These are phyloP conservation scores for Caenorhabditis sinica DNA, from an alignment of 2,888 invertebrate genomes.

Conservation along the genomic window DNA sequence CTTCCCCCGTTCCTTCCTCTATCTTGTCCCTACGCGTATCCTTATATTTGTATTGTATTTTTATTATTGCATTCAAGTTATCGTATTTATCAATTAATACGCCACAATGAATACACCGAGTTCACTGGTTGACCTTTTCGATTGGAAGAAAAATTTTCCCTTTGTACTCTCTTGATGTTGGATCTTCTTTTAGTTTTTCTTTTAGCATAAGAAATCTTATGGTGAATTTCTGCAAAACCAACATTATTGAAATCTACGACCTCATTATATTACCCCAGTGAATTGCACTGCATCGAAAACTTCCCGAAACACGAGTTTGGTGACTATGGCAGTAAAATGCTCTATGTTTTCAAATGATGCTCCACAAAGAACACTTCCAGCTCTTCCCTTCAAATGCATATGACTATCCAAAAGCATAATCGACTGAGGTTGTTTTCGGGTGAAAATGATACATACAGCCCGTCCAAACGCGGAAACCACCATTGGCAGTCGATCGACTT, in stretches of 20 bases:
- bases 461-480: constrained; percentile 62
- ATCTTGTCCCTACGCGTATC: too few relatives aligned
- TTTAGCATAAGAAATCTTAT: constrained; percentile 62
- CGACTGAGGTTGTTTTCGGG: constrained; percentile 49
- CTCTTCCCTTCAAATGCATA: constrained; percentile 64
- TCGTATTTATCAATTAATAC: too few relatives aligned
- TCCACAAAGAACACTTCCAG: constrained; percentile 52
- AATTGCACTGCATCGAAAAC: constrained; percentile 46
- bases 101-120: too few relatives aligned
- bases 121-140: too few relatives aligned
- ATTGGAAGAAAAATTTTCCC: constrained; percentile 50
- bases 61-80: too few relatives aligned
- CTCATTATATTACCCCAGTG: constrained; percentile 32
- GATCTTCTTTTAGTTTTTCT: too few relatives aligned
- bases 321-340: constrained; percentile 45
- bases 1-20: too few relatives aligned
- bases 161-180: constrained; percentile 52
- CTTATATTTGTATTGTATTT: too few relatives aligned
- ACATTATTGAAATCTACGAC: neutral
- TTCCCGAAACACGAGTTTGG: constrained; percentile 62
- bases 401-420: constrained; percentile 63
- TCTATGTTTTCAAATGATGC: constrained; percentile 54
- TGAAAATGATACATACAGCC: constrained; percentile 61
- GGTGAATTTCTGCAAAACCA: constrained; percentile 58
- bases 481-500: constrained; percentile 41